Percentiles rank a stretch among this genome's conserved stretches.
phyloP scores from a whole-genome alignment of 2,797 vertebrate species.

The Takifugu ocellatus region DNA sequence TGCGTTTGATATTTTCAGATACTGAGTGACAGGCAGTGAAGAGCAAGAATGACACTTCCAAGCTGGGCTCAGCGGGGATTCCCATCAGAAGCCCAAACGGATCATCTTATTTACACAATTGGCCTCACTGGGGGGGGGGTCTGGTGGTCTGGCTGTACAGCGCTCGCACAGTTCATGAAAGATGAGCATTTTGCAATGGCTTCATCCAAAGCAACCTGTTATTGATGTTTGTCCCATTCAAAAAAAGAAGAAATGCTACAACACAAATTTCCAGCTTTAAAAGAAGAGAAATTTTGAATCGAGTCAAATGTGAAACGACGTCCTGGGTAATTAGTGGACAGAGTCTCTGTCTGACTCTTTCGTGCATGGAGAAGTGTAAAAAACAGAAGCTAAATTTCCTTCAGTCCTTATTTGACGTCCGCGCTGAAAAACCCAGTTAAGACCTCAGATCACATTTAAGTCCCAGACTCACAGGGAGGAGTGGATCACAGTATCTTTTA shows the following conservation, averaged over 20 bases:
- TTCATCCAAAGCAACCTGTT: constrained; percentile 46
- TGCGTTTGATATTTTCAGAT: constrained; percentile 26
- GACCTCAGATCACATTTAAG: constrained; percentile 46
- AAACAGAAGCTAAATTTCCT: constrained; percentile 9
- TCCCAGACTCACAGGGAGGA: constrained; percentile 27
- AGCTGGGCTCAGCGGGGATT: constrained; percentile 32
- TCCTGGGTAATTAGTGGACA: constrained; percentile 33
- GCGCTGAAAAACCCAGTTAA: constrained; percentile 36
- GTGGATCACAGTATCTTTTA: constrained; percentile 63
- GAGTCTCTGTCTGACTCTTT: constrained; percentile 19
- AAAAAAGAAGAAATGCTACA: constrained; percentile 35
- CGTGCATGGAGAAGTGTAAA: constrained; percentile 14
- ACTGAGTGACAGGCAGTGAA: constrained; percentile 4
- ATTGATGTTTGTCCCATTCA: constrained; percentile 32
- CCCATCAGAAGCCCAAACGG: constrained; percentile 24
- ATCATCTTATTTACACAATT: too few relatives aligned
- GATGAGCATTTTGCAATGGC: constrained; percentile 40
- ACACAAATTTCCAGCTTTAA: constrained; percentile 53
- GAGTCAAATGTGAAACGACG: constrained; percentile 38
- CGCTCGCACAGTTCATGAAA: too few relatives aligned
- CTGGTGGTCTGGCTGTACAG: too few relatives aligned
- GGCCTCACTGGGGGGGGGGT: too few relatives aligned
- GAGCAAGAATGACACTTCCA: constrained; percentile 9
- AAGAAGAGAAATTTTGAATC: constrained; percentile 18
- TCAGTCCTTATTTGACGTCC: constrained; percentile 25